Percentiles rank a stretch among this genome's conserved stretches.
phyloP scores from a whole-genome alignment of 2,888 invertebrate species.

The Melolontha melolontha region DNA sequence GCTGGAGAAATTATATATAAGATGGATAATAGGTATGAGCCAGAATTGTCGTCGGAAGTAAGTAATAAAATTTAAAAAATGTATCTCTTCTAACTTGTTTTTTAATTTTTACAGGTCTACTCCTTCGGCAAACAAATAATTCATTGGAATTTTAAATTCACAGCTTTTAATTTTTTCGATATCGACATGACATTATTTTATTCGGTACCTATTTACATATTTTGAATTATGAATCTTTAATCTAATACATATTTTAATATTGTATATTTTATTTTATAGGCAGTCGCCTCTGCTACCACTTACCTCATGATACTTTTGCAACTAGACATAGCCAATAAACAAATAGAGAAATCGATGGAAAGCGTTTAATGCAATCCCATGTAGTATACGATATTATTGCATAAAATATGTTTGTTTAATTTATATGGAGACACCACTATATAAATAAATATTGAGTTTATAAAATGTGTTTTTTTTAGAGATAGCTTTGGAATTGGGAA shows the following conservation, averaged over 20 bases:
- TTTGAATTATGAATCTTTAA: neutral
- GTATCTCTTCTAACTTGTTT: neutral
- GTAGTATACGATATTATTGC: no score
- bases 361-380: no score
- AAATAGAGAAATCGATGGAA: conserved; percentile 37
- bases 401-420: neutral
- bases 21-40: conserved; percentile 38
- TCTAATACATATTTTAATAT: no score
- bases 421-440: no score
- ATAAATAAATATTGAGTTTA: no score
- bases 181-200: conserved; percentile 46
- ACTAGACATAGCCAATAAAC: conserved; percentile 45
- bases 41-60: conserved; percentile 39
- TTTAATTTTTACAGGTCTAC: conserved; percentile 42
- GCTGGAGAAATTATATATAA: conserved; percentile 41
- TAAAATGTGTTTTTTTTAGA: no score
- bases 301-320: conserved; percentile 48
- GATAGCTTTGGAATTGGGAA: no score
- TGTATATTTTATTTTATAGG: conserved; percentile 38
- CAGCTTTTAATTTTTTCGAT: conserved; percentile 46
- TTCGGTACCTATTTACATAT: conserved; percentile 36
- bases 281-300: conserved; percentile 44
- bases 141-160: conserved; percentile 48
- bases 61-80: neutral
- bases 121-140: conserved; percentile 47